A percentile compares a stretch with the other conserved stretches of the same genome.
Evolutionary conservation across 1,140 invertebrate genomes (phyloP).

Genomic region (Caenorhabditis tropicalis): DNA sequence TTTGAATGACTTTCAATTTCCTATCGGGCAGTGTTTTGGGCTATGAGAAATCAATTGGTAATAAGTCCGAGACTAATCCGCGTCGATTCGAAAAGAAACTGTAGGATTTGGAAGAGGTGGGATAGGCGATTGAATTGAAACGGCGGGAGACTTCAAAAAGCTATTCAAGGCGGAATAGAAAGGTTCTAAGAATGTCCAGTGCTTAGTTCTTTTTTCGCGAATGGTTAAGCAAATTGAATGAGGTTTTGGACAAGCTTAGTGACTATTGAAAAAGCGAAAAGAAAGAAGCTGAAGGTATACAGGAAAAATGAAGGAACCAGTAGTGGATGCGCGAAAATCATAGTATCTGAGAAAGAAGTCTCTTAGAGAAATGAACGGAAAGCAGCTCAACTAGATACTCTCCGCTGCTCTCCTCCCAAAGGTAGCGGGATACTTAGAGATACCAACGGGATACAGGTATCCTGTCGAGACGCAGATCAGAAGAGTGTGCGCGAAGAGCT

Average conservation of each 20-base stretch:
- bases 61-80: conserved; percentile 28
- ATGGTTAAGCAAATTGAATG: conserved; percentile 34
- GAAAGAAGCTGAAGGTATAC: not conserved
- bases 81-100: conserved; percentile 15
- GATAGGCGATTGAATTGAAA: not conserved
- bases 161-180: not conserved
- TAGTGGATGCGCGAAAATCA: not conserved
- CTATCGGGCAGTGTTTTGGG: not conserved
- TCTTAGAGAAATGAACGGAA: not conserved
- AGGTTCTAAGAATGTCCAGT: not conserved
- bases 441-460: not conserved
- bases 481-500: conserved; percentile 32
- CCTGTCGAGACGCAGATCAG: not conserved
- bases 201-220: not conserved
- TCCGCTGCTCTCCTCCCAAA: not conserved
- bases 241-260: conserved; percentile 21
- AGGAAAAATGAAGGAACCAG: not conserved
- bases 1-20: not conserved
- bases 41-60: conserved; percentile 22
- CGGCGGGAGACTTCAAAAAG: conserved; percentile 37
- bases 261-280: not conserved
- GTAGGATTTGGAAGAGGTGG: not conserved
- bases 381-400: conserved; percentile 36
- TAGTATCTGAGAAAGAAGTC: not conserved
- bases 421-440: conserved; percentile 22